Base-by-base conservation (phyloP, 2,888 invertebrate species). In the Lithophane socia region DNA sequence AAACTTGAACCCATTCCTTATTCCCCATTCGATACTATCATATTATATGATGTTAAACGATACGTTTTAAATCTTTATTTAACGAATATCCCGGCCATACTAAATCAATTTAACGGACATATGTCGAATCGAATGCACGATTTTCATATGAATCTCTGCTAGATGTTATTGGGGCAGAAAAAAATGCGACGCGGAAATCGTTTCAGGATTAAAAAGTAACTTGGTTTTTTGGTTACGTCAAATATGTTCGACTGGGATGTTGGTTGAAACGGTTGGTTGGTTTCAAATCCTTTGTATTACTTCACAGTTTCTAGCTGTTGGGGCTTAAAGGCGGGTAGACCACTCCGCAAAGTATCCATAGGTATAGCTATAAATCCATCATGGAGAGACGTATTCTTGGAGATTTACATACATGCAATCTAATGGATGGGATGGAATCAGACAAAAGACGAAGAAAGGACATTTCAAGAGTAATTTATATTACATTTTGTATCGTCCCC, bases 31-130 rank as follows among this genome's bases (percentile, higher is more conserved):
- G 29, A 29, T 29, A 29, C 29, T 29, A 29, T 29, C 29, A 29
- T 29, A 29, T 29, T 29, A 29, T 29, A 29, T 29, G 29, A 29
- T 29, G 29, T 29, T 29, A 29, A 29, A 29, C 69, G 74, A 80
- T 75, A 78, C 75, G 81, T 75, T 84, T 77, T 79, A 77, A 86
- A 82, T 80, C 69, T 83, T 75, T 81, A 69, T 78, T 77, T 81
- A 77, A 73, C 74, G 63, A 77, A 74, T 74, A 83, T 64, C 60
- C 67, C 29, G n/a, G 52, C 49, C 29, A 71, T 72, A 67, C 58
- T 79, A 70, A 83, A 82, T 72, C 70, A 84, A 80, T 81, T 73
- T 64, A 58, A 65, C 61, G 16, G 67, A 85, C 61, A 65, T 42
- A 77, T 47, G 64, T 61, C 73, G 16, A 73, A 64, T 75, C 60